phyloP scores from a whole-genome alignment of 2,113 vertebrate species.

The Rhea americana region DNA sequence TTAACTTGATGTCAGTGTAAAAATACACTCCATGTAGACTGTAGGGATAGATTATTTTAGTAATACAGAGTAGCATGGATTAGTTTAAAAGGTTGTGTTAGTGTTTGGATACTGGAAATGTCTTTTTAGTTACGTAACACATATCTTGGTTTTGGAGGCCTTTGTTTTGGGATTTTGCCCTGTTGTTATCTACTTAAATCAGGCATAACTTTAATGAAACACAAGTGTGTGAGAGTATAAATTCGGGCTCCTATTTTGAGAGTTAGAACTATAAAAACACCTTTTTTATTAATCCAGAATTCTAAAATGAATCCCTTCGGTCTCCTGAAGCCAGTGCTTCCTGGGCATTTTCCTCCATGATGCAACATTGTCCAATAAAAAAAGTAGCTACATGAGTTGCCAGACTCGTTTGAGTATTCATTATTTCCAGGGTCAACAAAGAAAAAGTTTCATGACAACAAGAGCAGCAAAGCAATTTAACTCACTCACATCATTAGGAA shows the following conservation, averaged over 20 bases:
- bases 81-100: not conserved
- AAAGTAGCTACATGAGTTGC: not conserved
- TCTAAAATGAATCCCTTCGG: not conserved
- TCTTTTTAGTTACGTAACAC: not conserved
- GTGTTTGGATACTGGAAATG: not conserved
- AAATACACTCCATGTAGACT: not conserved
- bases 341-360: not conserved
- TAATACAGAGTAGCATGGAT: not conserved
- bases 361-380: not conserved
- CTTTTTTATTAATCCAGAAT: not conserved
- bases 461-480: not conserved
- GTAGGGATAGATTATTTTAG: not conserved
- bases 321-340: not conserved
- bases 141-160: not conserved
- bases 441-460: not conserved
- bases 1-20: not conserved
- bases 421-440: not conserved
- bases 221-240: not conserved
- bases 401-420: not conserved
- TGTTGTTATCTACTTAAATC: not conserved
- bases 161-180: not conserved
- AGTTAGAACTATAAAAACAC: not conserved
- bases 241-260: not conserved
- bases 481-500: not conserved
- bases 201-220: not conserved